A percentile compares a stretch with the other conserved stretches of the same genome.
phyloP scores from a whole-genome alignment of 2,113 vertebrate species.

The Cynopterus brachyotis region DNA sequence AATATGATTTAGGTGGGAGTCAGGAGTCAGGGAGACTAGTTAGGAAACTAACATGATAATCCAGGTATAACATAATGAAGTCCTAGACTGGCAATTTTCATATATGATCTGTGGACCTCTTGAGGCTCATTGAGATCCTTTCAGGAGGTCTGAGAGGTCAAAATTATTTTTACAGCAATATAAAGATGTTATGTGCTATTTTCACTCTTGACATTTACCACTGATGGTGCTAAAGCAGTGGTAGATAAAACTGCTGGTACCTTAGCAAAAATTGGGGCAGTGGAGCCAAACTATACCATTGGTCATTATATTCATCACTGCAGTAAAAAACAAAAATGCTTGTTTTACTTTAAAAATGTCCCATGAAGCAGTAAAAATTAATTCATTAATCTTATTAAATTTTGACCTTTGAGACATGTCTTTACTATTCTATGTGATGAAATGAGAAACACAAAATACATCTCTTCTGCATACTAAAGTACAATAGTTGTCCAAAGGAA shows the following conservation, averaged over 20 bases:
- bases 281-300: neutral
- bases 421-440: conserved; percentile 23
- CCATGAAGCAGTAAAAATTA: neutral
- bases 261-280: neutral
- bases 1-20: neutral
- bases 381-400: conserved; percentile 9
- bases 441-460: conserved; percentile 31
- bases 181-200: conserved; percentile 27
- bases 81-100: neutral
- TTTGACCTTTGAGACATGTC: neutral
- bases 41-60: conserved; percentile 21
- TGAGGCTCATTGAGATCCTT: neutral
- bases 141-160: neutral
- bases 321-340: conserved; percentile 8
- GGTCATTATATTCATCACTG: neutral
- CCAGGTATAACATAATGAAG: neutral
- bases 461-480: neutral
- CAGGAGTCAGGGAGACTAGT: neutral
- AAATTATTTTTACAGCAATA: neutral
- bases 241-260: neutral
- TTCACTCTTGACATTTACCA: conserved; percentile 1
- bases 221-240: neutral
- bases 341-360: neutral
- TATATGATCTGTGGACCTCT: neutral
- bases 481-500: neutral